Conservation (phyloP, 2,113 vertebrate genomes). For the Lathamus discolor region DNA sequence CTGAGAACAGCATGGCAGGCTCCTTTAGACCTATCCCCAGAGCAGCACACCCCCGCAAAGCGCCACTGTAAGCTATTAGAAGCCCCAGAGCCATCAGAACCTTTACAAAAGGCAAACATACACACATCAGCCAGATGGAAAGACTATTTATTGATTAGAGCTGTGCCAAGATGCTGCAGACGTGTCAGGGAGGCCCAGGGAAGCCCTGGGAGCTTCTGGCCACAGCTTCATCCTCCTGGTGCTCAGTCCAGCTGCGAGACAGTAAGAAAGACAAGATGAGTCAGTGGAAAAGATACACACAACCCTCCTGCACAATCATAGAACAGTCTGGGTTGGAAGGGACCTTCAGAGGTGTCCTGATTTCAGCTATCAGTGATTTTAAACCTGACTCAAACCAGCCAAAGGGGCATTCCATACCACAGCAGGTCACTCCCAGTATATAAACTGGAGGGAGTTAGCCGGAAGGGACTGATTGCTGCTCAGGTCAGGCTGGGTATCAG, state of each 20-base stretch:
- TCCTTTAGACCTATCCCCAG: too few species aligned
- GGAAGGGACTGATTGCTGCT: not conserved
- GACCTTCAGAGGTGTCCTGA: not conserved
- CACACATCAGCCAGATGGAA: accelerated
- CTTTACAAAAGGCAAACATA: accelerated
- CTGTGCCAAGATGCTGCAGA: accelerated
- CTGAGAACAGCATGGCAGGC: accelerated
- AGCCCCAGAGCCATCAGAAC: accelerated
- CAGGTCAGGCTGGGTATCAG: not conserved
- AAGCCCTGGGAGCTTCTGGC: accelerated
- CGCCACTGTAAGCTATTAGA: accelerated
- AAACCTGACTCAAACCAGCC: not conserved
- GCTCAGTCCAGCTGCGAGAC: constrained; percentile 49
- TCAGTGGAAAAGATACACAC: not conserved
- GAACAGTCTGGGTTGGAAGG: not conserved
- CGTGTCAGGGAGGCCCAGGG: not conserved
- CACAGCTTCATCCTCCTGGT: not conserved
- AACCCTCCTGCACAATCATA: not conserved
- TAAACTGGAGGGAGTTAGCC: not conserved
- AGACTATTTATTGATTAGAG: not conserved
- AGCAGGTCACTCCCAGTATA: not conserved
- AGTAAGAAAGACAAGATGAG: accelerated
- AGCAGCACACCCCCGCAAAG: accelerated
- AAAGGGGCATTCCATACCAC: not conserved
- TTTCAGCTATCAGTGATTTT: not conserved